These are phyloP conservation scores for Erebia epiphron DNA, from an alignment of 2,888 invertebrate species.

Conservation along the genomic window DNA sequence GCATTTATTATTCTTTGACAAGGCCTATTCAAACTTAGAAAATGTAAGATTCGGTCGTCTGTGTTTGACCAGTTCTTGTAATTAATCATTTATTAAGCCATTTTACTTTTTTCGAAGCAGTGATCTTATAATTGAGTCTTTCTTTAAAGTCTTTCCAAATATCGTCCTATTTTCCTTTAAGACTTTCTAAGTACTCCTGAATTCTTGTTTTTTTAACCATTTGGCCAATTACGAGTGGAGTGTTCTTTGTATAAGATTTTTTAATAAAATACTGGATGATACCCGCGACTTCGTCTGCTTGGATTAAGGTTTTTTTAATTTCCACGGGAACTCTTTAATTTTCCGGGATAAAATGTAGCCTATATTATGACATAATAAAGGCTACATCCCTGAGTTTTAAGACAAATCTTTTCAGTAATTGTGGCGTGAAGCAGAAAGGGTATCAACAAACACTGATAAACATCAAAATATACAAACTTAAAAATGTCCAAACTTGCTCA, in stretches of 20 bases:
- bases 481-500: too few relatives aligned
- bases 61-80: constrained; percentile 2
- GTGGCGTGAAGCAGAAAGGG: too few relatives aligned
- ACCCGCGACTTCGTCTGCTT: too few relatives aligned
- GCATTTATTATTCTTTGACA: not conserved
- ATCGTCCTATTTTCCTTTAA: constrained; percentile 3
- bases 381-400: not conserved
- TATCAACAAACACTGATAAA: too few relatives aligned
- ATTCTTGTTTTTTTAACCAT: constrained; percentile 4
- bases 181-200: constrained; percentile 5
- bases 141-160: not conserved
- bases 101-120: constrained; percentile 1
- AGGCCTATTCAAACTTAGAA: constrained; percentile 9
- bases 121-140: constrained; percentile 1
- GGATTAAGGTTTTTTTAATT: too few relatives aligned
- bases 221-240: constrained; percentile 7
- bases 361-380: too few relatives aligned
- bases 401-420: too few relatives aligned
- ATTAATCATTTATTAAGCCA: constrained; percentile 16
- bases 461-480: too few relatives aligned
- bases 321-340: too few relatives aligned
- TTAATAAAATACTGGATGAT: too few relatives aligned
- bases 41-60: constrained; percentile 9
- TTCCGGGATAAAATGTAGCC: too few relatives aligned
- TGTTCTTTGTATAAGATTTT: not conserved